Evolutionary conservation across 1,140 invertebrate species (phyloP).

Genomic region (Drosophila pseudoobscura): DNA sequence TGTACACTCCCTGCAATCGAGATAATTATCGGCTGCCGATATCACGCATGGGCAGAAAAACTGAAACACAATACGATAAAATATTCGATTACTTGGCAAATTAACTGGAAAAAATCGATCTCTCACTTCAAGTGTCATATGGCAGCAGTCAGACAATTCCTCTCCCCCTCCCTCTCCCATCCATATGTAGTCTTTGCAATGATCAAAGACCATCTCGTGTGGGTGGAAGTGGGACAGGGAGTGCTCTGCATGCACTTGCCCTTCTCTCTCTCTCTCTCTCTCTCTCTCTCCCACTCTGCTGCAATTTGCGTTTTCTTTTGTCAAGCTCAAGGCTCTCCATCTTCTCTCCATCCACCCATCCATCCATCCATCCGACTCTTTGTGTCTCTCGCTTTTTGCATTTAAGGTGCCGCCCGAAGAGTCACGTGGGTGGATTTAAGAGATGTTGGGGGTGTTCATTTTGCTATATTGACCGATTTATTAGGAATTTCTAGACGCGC

Average conservation of each 20-base stretch:
- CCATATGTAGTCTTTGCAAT: too few species aligned
- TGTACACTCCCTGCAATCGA: too few species aligned
- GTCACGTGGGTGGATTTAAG: constrained; percentile 25
- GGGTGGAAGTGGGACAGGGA: constrained; percentile 34
- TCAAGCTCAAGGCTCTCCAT: constrained; percentile 53
- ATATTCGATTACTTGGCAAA: not conserved
- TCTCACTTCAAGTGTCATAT: not conserved
- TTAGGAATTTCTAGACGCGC: constrained; percentile 50
- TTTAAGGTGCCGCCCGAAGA: constrained; percentile 42
- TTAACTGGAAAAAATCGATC: constrained; percentile 1
- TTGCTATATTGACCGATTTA: constrained; percentile 23
- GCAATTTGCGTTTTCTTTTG: constrained; percentile 44
- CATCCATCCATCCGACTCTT: constrained; percentile 10
- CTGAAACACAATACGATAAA: constrained; percentile 35
- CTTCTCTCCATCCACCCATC: not conserved
- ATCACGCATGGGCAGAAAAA: too few species aligned
- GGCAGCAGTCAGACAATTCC: not conserved
- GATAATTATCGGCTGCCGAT: constrained; percentile 19
- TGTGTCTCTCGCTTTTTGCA: constrained; percentile 27
- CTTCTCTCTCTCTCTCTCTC: constrained; percentile 1
- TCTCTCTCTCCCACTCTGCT: not conserved
- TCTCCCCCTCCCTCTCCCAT: too few species aligned
- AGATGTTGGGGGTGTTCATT: constrained; percentile 14
- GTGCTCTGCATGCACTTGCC: constrained; percentile 20
- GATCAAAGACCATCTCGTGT: constrained; percentile 4